These are phyloP conservation scores for Arvicanthis niloticus DNA, from an alignment of 2,113 vertebrate species.

Conservation along the genomic window DNA sequence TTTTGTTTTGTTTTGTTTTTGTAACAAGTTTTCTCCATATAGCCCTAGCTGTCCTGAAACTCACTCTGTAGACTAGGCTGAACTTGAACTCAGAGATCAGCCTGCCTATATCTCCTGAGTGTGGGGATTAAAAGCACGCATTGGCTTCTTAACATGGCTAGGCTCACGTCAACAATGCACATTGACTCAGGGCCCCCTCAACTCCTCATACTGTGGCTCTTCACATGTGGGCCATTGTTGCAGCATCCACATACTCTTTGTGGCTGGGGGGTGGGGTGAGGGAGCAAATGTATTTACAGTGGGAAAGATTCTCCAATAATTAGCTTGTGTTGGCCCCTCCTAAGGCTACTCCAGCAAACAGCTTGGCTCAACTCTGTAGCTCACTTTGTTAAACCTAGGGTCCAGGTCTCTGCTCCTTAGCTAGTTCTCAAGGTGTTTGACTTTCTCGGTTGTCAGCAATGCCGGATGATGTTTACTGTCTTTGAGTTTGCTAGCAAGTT, in stretches of 20 bases:
- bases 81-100: not conserved
- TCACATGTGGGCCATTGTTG: fast-evolving
- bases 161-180: not conserved
- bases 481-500: not conserved
- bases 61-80: not conserved
- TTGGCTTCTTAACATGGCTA: not conserved
- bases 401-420: not conserved
- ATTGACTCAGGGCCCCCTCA: not conserved
- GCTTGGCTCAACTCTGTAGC: not conserved
- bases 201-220: not conserved
- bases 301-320: not conserved
- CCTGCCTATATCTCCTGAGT: not conserved
- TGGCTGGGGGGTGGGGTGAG: no score
- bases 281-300: fast-evolving
- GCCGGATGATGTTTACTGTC: not conserved
- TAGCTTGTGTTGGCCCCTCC: fast-evolving
- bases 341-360: fast-evolving
- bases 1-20: not conserved
- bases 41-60: not conserved
- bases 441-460: not conserved
- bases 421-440: not conserved
- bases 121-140: not conserved
- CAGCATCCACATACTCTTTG: fast-evolving
- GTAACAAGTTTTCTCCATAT: not conserved
- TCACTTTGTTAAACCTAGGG: not conserved